Evolutionary conservation across 2,797 vertebrate genomes (phyloP).

Genomic region (Mus caroli): DNA sequence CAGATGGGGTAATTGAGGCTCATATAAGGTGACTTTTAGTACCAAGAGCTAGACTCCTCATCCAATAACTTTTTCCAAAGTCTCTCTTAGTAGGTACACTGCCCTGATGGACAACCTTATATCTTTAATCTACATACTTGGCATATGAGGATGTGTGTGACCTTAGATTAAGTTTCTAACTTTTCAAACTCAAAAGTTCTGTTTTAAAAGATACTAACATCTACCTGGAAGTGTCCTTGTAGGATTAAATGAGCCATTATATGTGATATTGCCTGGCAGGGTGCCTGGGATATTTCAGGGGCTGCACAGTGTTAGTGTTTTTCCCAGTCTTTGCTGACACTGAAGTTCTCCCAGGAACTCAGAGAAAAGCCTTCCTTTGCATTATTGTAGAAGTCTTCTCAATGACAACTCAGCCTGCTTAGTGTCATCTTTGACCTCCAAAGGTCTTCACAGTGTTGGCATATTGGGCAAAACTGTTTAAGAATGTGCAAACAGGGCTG

Average conservation of each 20-base stretch:
- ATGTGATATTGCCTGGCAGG: constrained; percentile 65
- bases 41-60: constrained; percentile 20
- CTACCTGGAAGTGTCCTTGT: constrained; percentile 40
- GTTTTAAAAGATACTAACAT: constrained; percentile 67
- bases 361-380: constrained; percentile 28
- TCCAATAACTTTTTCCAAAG: background rate
- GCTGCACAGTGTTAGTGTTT: constrained; percentile 8
- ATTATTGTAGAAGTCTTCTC: background rate
- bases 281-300: constrained; percentile 19
- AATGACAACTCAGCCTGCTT: background rate
- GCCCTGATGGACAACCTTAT: background rate
- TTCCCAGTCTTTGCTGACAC: background rate
- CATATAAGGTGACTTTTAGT: constrained; percentile 51
- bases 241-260: constrained; percentile 69
- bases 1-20: constrained; percentile 47
- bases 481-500: background rate
- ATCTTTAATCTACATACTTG: constrained; percentile 18
- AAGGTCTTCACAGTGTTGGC: constrained; percentile 43
- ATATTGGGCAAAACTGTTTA: constrained; percentile 43
- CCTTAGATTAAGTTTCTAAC: constrained; percentile 48
- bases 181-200: constrained; percentile 56
- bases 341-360: constrained; percentile 32
- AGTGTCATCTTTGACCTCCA: constrained; percentile 30
- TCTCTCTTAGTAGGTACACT: background rate
- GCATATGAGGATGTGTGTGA: background rate